Base-by-base conservation (phyloP, 2,113 vertebrate genomes). In the Odobenus rosmarus region DNA sequence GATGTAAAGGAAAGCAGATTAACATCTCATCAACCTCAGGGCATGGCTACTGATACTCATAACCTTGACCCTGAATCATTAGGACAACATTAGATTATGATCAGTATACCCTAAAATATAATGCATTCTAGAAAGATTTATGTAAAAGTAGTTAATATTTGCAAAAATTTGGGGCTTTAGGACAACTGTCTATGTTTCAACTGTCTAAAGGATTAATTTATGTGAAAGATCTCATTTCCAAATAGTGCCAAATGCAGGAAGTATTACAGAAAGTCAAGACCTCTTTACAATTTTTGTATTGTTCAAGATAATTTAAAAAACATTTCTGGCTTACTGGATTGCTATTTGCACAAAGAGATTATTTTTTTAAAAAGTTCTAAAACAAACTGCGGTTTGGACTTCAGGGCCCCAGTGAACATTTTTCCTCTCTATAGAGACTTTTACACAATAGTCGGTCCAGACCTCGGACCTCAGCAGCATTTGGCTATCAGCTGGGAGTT, bases 401-500 rank as follows among this genome's bases (percentile, higher is more conserved):
- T 21, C 28, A 92, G 82, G 19, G 80, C 95, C 90, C 89, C 16
- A 53, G 8, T 49, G 80, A 90, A 84, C 79, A 11, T 96, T 87
- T 61, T 31, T 92, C 91, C 59, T 79, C n/a, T 87, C 59, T 96
- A 67, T 19, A 55, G 92, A 97, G 96, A 85, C 23, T 93, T 86
- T 76, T 88, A 42, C 83, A 95, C 26, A 89, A 97, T 82, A 57
- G 77, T 51, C 5, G 14, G 42, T 71, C 23, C 14, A 33, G 61
- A 95, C 92, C 89, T 31, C 21, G 53, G 51, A 94, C 92, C 88
- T 93, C 97, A 83, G 28, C 36, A 95, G 97, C 76, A 96, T 98
- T 98, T 98, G 95, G 90, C 86, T 51, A 1, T 96, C 95, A 94
- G 93, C 98, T 88, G 96, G 97, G 94, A 97, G 64, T 42, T 95